Conservation (phyloP, 2,888 invertebrate species). For the Drosophila mayaguana region DNA sequence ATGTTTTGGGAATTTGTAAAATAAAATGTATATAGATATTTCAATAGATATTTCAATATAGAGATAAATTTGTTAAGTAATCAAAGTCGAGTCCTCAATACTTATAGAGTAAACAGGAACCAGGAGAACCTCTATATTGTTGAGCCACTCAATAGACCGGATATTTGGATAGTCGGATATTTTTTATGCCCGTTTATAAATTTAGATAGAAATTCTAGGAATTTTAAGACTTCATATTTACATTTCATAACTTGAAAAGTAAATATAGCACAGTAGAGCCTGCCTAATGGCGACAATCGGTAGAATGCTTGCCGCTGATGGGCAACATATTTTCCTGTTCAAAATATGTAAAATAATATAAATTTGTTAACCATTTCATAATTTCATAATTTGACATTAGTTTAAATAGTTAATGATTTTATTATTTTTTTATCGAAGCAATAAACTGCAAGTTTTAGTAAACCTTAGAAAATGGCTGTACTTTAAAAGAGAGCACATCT, state of each 20-base stretch:
- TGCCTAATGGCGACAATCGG: no score
- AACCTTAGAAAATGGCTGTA: not conserved
- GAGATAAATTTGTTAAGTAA: not conserved
- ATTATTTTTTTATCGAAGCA: no score
- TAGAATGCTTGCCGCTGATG: no score
- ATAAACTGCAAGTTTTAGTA: no score
- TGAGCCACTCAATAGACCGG: not conserved
- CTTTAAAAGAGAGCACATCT: not conserved
- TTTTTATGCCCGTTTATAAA: not conserved
- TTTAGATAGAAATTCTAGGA: not conserved
- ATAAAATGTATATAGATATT: not conserved
- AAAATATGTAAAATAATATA: no score
- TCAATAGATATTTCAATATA: not conserved
- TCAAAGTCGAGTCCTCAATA: not conserved
- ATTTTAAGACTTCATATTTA: not conserved
- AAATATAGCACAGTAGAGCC: not conserved
- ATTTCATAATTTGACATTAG: no score
- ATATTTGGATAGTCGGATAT: not conserved
- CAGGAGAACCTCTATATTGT: no score
- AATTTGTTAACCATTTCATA: no score
- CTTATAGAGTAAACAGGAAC: not conserved
- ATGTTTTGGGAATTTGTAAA: not conserved
- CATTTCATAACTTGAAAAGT: not conserved
- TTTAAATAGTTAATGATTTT: no score
- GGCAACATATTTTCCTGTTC: no score